phyloP scores from a whole-genome alignment of 2,113 vertebrate genomes.

The Barbus barbus region DNA sequence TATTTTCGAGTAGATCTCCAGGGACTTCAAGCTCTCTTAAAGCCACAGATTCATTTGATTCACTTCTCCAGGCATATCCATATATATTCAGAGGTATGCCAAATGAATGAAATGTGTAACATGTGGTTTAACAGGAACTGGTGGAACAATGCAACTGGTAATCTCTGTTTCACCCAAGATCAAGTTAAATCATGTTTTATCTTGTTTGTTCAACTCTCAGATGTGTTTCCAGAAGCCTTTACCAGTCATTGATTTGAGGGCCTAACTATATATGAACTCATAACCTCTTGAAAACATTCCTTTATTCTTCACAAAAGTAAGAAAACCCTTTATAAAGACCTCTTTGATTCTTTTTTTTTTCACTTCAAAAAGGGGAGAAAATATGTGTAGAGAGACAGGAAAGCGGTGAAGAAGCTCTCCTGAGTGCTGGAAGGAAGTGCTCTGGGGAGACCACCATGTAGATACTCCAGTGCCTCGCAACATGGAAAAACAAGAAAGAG shows the following conservation, averaged over 20 bases:
- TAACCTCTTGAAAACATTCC: conserved; percentile 1
- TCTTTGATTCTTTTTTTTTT: conserved; percentile 16
- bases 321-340: conserved; percentile 1
- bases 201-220: background rate
- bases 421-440: conserved; percentile 14
- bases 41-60: background rate
- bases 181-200: conserved; percentile 8
- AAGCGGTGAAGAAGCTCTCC: conserved; percentile 28
- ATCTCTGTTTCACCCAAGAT: background rate
- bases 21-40: conserved; percentile 15
- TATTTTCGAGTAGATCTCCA: conserved; percentile 39
- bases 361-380: conserved; percentile 33
- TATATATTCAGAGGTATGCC: background rate
- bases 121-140: conserved; percentile 2
- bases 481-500: conserved; percentile 40
- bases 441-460: conserved; percentile 32
- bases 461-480: conserved; percentile 26
- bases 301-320: background rate
- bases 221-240: background rate
- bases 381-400: conserved; percentile 10
- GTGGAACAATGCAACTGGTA: background rate
- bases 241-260: too few relatives aligned
- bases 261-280: too few relatives aligned
- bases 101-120: background rate
- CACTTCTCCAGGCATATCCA: conserved; percentile 22